Percentiles rank a stretch among this genome's conserved stretches.
Conservation (phyloP, 2,888 invertebrate species). For the Temnothorax rugatulus region DNA sequence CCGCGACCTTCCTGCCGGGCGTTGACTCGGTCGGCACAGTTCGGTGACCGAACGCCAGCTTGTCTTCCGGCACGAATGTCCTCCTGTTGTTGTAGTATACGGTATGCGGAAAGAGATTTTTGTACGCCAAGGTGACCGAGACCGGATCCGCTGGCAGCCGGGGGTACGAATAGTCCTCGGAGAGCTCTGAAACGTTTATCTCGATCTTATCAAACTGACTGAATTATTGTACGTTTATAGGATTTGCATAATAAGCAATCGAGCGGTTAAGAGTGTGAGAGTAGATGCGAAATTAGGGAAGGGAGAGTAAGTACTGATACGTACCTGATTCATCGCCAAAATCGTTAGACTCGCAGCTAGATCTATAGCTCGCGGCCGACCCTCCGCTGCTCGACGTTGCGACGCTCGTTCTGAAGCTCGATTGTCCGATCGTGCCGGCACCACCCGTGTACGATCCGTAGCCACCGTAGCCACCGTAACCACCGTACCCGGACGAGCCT, state of each 20-base stretch:
- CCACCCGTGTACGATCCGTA: no score
- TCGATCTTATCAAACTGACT: not conserved
- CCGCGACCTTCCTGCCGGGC: slow-evolving; percentile 68
- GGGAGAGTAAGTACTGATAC: not conserved
- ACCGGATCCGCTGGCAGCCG: slow-evolving; percentile 77
- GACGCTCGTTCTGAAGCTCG: no score
- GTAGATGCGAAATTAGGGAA: no score
- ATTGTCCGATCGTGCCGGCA: no score
- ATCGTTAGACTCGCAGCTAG: not conserved
- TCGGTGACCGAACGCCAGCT: slow-evolving; percentile 87
- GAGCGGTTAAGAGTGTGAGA: no score
- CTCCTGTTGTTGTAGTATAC: slow-evolving; percentile 80
- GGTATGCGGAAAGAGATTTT: slow-evolving; percentile 79
- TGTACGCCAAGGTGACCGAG: slow-evolving; percentile 77
- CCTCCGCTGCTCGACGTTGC: not conserved
- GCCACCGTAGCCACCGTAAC: not conserved
- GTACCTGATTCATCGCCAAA: slow-evolving; percentile 19
- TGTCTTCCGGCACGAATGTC: slow-evolving; percentile 86
- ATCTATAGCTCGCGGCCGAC: not conserved
- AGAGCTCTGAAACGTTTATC: slow-evolving; percentile 39
- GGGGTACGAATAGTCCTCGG: slow-evolving; percentile 57
- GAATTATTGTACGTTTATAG: no score
- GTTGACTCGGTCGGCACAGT: slow-evolving; percentile 86
- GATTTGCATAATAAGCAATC: no score
- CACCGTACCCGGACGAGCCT: not conserved